Evolutionary conservation across 2,888 invertebrate species (phyloP), one percentile per base, ranked within the genome.

Genomic region (Epirrhoe tristata): DNA sequence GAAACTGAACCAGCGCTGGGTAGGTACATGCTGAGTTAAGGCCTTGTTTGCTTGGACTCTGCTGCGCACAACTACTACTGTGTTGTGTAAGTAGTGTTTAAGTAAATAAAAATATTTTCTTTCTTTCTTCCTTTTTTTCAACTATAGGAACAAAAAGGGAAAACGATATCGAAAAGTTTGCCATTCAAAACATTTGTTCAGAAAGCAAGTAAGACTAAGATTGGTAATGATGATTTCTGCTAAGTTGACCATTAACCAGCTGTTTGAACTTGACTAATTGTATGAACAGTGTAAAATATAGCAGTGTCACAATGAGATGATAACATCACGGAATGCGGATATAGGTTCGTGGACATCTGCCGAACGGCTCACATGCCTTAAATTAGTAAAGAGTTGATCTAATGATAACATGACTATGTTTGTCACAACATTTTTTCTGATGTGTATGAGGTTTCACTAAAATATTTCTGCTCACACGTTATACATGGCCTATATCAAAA

Each of bases 311-410:
- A 53, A 53, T 46, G 34, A 62, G 54, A 58, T 50, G 52, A 51
- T 64, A 58, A 57, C 43, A 59, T 58, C 46, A 51, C 17, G 50
- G 65, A 70, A 70, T 71, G 66, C 73, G 73, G 73, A 70, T 61
- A 57, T 63, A 67, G 48, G 58, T 63, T 60, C 46, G 62, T 52
- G 51, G 46, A 50, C 73, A 73, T 73, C 72, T 71, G 73, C 67
- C 63, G 66, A 68, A 51, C 58, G 34, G 36, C 57, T 61, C 57
- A 69, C 65, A 69, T 60, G 67, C 65, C 61, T 57, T 56, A 34
- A 67, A 65, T 66, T 63, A 58, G 61, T 67, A 55, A 58, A 50
- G 67, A 67, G 62, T 70, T 57, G 12, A 73, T 69, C 31, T 4
- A 32, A 17, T 60, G 72, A 69, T 70, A 64, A 48, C 32, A 60